Base-by-base conservation (phyloP, 23 tunicate species). In the Diplosoma virens region DNA sequence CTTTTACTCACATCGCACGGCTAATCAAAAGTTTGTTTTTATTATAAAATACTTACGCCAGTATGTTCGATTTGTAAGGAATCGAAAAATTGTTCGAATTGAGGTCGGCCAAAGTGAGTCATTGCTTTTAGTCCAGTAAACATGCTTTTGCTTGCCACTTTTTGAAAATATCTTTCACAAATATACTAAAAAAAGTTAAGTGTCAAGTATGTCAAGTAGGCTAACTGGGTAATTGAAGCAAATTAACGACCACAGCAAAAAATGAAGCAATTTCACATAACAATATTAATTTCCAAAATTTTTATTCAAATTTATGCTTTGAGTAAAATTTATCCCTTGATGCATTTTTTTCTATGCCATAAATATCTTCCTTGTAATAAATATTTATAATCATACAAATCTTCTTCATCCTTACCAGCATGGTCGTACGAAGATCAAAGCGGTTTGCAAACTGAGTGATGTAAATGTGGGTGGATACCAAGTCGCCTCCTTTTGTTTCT, bases 51-150 rank as follows among this genome's bases (percentile, higher is more conserved):
- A 53, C 92, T 74, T 32, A 92, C 97, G 24, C 70, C 79, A 25
- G 73, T 59, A 37, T 92, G 92, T 27, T 58, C 76, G 16, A 66
- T 47, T 75, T 92, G 97, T 3, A 92, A 54, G 31, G 97, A 80
- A 25, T 92, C 82, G 26, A 92, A 73, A 45, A 92, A 92, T 11
- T 74, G 79, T 67, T 81, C 83, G 41, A 94, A 94, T 59, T 94
- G 90, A 0, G 99, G 99, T n/a, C 99, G 58, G 31, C 99, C 99
- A 47, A 94, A 94, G 59, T 94, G 99, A 2, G 99, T 87, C 6
- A 48, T 68, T 22, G 99, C 95, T 69, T 88, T 86, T 16, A 94
- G 66, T 18, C 99, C 99, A 23, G 99, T 94, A 77, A 94, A 94
- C 86, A 94, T 77, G 75, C 99, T 94, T 60, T 80, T 83, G 84